A percentile compares a stretch with the other conserved stretches of the same genome.
Evolutionary conservation across 92 coral and sea anemone genomes (phyloP).

Genomic region (Palythoa caribaeorum): DNA sequence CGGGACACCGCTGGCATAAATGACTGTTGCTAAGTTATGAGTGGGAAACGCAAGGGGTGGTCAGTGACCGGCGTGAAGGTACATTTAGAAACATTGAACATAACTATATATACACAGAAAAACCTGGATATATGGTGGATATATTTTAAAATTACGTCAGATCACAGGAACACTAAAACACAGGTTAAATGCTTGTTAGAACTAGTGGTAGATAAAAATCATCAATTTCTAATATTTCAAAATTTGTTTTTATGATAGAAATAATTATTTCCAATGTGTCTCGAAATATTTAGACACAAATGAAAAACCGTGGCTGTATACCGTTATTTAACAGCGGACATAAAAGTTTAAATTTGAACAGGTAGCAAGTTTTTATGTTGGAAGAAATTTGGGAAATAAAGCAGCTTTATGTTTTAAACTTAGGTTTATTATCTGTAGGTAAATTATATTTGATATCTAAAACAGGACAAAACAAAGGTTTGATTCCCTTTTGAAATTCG

Average conservation of each 20-base stretch:
- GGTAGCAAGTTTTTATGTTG: neutral
- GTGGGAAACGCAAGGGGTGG: too few relatives aligned
- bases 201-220: neutral
- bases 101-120: too few relatives aligned
- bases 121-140: too few relatives aligned
- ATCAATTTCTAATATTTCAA: neutral
- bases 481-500: neutral
- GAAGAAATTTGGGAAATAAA: neutral
- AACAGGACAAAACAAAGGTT: neutral
- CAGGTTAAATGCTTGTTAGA: too few relatives aligned
- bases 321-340: neutral
- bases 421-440: neutral
- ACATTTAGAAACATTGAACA: too few relatives aligned
- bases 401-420: neutral
- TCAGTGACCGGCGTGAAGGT: too few relatives aligned
- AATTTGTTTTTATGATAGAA: neutral
- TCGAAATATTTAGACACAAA: neutral
- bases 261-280: neutral
- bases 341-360: conserved; percentile 15
- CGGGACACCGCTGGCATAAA: too few relatives aligned
- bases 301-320: neutral
- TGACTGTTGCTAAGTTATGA: too few relatives aligned
- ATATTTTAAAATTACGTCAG: too few relatives aligned
- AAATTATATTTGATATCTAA: neutral
- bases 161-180: too few relatives aligned